Evolutionary conservation across 2,888 invertebrate genomes (phyloP), one percentile per base, ranked within the genome.

Genomic region (Aphidoletes aphidimyza): DNA sequence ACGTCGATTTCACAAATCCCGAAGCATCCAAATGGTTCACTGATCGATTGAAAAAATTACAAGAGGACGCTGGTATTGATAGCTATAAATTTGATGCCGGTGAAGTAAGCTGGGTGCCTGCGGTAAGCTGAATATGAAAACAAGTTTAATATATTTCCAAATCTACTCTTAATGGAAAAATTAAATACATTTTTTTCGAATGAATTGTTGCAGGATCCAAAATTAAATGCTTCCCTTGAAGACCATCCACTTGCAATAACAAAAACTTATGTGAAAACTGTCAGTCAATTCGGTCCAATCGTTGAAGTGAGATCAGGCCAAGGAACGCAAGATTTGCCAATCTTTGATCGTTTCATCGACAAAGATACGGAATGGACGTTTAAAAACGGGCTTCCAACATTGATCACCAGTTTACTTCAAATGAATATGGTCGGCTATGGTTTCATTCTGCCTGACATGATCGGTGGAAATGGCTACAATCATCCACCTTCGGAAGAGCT

Each of bases 81-180:
- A 93, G 93, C 85, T 95, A 94, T 87, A 95, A 95, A 89, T 95
- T 95, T 87, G 95, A 95, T 89, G 95, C 95, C 1, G 96, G 95
- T 3, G 95, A 95, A 89, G 88, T 90, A 0, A 92, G 92, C 85
- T 94, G 92, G 92, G 87, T 92, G 9, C 93, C 93, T 0, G 89
- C 90, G 85, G 90, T 91, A 85, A 86, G 85, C 85, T 30, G 0
- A 83, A 17, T 78, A n/a, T 36, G 11, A 5, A 34, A 39, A 47
- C 47, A 14, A 2, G 3, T 59, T 5, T 5, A 59, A 17, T 54
- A 54, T 6, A 54, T 54, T 19, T 11, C 17, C 17, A 59, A 6
- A 39, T 59, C 30, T 84, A 69, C 59, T 54, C 17, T 22, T 9
- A 5, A 9, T 19, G 19, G 17, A 54, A 5, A 22, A 22, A 22